A percentile compares a stretch with the other conserved stretches of the same genome.
phyloP scores from a whole-genome alignment of 2,797 vertebrate species.

The Synaphobranchus kaupii region DNA sequence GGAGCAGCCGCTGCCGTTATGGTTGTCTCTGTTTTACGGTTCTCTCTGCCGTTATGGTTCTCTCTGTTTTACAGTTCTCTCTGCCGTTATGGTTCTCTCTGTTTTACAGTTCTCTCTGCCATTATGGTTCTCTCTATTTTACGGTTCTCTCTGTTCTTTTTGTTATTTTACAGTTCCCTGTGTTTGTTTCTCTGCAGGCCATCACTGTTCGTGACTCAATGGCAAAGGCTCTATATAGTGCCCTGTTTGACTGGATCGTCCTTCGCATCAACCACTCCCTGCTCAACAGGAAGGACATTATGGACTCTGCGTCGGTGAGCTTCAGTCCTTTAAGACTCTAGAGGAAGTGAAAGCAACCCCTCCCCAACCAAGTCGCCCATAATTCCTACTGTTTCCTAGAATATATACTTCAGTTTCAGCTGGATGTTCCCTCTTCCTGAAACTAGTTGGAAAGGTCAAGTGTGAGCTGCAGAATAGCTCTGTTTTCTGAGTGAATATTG shows the following conservation, averaged over 20 bases:
- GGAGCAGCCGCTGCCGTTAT: background rate
- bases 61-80: background rate
- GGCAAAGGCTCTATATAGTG: slow-evolving; percentile 92
- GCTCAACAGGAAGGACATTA: slow-evolving; percentile 90
- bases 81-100: background rate
- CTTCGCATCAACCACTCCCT: slow-evolving; percentile 93
- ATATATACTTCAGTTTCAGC: too few species aligned
- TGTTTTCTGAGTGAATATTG: too few species aligned
- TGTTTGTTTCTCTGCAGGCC: slow-evolving; percentile 72
- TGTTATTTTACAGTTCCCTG: background rate
- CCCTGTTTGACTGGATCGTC: slow-evolving; percentile 95
- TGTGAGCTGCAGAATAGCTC: too few species aligned
- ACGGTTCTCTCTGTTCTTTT: background rate
- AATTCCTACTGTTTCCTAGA: background rate
- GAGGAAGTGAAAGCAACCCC: background rate
- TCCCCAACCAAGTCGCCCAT: background rate
- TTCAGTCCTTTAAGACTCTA: background rate
- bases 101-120: background rate
- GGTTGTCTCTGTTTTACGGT: background rate
- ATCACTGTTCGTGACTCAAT: slow-evolving; percentile 86
- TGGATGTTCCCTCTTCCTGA: too few species aligned
- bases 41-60: background rate
- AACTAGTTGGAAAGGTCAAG: too few species aligned
- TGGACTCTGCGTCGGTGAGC: slow-evolving; percentile 86
- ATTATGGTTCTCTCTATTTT: background rate